A percentile compares a stretch with the other conserved stretches of the same genome.
phyloP scores from a whole-genome alignment of 2,113 vertebrate species.

The Callipepla californica region DNA sequence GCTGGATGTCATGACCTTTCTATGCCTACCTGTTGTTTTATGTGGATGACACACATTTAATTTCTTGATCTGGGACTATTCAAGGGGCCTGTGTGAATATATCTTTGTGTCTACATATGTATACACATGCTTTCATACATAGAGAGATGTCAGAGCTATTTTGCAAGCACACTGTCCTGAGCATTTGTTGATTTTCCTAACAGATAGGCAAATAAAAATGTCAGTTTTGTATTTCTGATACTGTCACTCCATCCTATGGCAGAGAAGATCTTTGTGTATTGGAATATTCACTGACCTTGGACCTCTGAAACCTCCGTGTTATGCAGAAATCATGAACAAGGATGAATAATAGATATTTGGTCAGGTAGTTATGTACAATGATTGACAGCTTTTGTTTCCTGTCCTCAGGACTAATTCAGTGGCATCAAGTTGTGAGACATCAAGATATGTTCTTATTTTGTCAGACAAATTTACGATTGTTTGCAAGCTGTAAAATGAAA shows the following conservation, averaged over 20 bases:
- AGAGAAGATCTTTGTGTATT: not conserved
- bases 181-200: not conserved
- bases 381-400: slow-evolving; percentile 40
- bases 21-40: not conserved
- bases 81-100: not conserved
- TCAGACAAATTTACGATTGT: not conserved
- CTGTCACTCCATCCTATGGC: not conserved
- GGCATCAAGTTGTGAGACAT: not conserved
- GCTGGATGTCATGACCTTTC: not conserved
- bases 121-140: not conserved
- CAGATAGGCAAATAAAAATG: not conserved
- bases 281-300: slow-evolving; percentile 34
- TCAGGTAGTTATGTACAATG: slow-evolving; percentile 34
- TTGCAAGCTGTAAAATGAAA: not conserved
- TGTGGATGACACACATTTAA: not conserved
- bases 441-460: not conserved
- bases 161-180: not conserved
- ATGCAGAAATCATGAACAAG: slow-evolving; percentile 26
- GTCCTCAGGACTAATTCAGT: slow-evolving; percentile 31
- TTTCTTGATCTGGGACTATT: not conserved
- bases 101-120: fast-evolving
- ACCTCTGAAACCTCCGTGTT: not conserved
- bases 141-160: not conserved
- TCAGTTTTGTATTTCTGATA: not conserved
- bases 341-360: slow-evolving; percentile 64